Conservation (phyloP, 2,888 invertebrate species). For the Cephonodes hylas region DNA sequence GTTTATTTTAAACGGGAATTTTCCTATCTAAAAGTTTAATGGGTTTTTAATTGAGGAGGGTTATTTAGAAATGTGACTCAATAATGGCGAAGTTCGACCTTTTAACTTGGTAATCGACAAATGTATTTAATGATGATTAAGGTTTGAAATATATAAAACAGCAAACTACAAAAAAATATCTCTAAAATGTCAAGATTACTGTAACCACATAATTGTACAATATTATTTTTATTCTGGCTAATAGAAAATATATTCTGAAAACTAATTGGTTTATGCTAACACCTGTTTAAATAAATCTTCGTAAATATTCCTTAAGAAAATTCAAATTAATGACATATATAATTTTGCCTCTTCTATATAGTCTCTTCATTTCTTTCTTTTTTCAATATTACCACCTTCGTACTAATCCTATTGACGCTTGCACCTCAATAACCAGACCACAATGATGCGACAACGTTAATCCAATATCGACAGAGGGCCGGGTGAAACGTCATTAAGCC, state of each 20-base stretch:
- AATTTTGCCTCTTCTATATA: too few species aligned
- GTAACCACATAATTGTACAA: too few species aligned
- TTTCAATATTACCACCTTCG: background rate
- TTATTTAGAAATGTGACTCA: background rate
- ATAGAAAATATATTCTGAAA: too few species aligned
- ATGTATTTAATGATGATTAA: background rate
- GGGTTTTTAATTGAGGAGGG: background rate
- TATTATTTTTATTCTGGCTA: too few species aligned
- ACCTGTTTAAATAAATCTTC: too few species aligned
- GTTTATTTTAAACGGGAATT: background rate
- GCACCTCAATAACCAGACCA: background rate
- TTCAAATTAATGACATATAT: too few species aligned
- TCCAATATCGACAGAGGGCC: conserved; percentile 25
- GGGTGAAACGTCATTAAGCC: conserved; percentile 25
- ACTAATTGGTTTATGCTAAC: too few species aligned
- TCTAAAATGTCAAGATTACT: too few species aligned
- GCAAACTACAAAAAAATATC: background rate
- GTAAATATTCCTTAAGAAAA: too few species aligned
- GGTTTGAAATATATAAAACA: background rate
- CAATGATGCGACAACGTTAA: conserved; percentile 14
- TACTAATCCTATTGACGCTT: background rate
- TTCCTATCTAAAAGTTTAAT: background rate
- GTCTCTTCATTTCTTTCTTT: background rate
- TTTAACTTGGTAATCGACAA: background rate
- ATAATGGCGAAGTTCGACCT: background rate